These are phyloP conservation scores for Branchipolynoe longqiensis DNA, from an alignment of 2,888 invertebrate species.

Conservation along the genomic window DNA sequence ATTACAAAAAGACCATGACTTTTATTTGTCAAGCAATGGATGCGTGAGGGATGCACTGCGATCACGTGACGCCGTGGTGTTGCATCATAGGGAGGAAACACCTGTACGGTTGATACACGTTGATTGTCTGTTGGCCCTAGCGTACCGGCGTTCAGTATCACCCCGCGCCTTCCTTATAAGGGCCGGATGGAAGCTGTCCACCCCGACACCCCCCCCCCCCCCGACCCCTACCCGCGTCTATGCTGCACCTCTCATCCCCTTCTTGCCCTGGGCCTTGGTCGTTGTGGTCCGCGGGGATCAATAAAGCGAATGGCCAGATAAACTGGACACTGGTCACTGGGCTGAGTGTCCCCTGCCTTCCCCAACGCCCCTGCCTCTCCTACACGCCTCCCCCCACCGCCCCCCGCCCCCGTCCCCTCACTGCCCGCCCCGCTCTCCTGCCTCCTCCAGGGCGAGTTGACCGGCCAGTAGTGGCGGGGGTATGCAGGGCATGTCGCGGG, in stretches of 20 bases:
- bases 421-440: not conserved
- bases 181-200: no score
- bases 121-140: no score
- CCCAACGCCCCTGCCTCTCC: not conserved
- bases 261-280: not conserved
- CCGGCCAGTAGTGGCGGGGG: not conserved
- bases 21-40: no score
- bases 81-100: no score
- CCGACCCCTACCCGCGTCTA: not conserved
- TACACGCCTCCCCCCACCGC: not conserved
- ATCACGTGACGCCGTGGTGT: no score
- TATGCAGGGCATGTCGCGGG: conserved; percentile 47
- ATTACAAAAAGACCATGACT: no score
- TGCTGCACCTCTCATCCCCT: not conserved
- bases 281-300: conserved; percentile 8
- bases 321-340: conserved; percentile 57
- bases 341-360: conserved; percentile 1
- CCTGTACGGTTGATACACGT: no score
- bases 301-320: conserved; percentile 54
- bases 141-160: no score
- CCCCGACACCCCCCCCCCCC: not conserved
- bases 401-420: not conserved
- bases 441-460: not conserved
- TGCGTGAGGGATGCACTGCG: no score
- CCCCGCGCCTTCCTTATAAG: no score